Evolutionary conservation across 2,113 vertebrate genomes (phyloP).

Genomic region (Vimba vimba): DNA sequence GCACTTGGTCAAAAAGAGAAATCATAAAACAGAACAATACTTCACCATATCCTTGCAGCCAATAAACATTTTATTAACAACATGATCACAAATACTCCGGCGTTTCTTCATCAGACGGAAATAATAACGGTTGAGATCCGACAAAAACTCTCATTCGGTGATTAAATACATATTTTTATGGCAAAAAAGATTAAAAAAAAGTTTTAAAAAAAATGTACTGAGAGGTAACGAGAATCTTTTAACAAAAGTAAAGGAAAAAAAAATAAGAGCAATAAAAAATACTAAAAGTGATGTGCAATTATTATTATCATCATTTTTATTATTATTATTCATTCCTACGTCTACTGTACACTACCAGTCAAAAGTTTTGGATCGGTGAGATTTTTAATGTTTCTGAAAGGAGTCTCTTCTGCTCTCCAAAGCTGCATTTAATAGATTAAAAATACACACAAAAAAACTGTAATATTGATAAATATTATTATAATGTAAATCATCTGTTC

Average conservation of each 20-base stretch:
- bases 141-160: constrained; percentile 54
- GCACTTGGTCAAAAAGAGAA: constrained; percentile 75
- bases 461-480: too few relatives aligned
- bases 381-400: too few relatives aligned
- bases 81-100: constrained; percentile 91
- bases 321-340: constrained; percentile 59
- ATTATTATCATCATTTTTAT: constrained; percentile 59
- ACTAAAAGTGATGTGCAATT: constrained; percentile 87
- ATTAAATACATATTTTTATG: constrained; percentile 76
- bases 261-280: constrained; percentile 76
- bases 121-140: constrained; percentile 21
- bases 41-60: constrained; percentile 80
- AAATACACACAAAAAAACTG: too few relatives aligned
- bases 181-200: constrained; percentile 71
- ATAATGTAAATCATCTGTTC: accelerated
- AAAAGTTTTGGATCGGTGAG: too few relatives aligned
- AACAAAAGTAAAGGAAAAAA: constrained; percentile 56
- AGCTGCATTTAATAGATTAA: too few relatives aligned
- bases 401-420: too few relatives aligned
- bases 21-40: constrained; percentile 73
- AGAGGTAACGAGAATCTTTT: constrained; percentile 75
- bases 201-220: constrained; percentile 63
- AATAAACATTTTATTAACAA: constrained; percentile 95
- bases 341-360: constrained; percentile 55
- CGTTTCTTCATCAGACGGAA: constrained; percentile 76